These are phyloP conservation scores for Prionailurus bengalensis DNA, from an alignment of 2,113 vertebrate species.

Conservation along the genomic window DNA sequence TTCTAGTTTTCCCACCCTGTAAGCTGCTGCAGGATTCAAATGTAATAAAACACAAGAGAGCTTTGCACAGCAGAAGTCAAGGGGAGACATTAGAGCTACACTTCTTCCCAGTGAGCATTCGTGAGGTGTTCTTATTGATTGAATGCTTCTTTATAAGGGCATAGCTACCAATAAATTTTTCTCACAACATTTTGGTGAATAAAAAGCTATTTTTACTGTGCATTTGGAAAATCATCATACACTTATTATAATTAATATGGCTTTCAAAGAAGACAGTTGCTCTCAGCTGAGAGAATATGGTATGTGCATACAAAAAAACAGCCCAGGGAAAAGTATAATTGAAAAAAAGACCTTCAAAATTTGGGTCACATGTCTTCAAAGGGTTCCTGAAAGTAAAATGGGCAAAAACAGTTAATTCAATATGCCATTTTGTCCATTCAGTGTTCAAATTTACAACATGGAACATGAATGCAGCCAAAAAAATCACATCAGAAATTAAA, in stretches of 20 bases:
- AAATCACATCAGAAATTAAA: background rate
- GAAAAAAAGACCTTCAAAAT: background rate
- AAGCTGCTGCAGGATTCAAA: background rate
- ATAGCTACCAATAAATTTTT: background rate
- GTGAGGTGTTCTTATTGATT: background rate
- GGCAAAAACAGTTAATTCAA: constrained; percentile 8
- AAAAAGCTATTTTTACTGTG: background rate
- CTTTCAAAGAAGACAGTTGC: background rate
- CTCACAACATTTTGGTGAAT: background rate
- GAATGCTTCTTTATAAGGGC: background rate
- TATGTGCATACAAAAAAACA: background rate
- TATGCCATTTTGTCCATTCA: background rate
- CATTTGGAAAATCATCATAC: background rate
- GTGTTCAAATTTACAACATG: background rate
- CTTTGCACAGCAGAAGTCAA: background rate
- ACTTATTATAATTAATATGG: background rate
- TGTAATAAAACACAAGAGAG: background rate
- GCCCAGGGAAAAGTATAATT: background rate
- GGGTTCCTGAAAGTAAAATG: background rate
- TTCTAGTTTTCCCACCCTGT: background rate
- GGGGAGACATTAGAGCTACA: background rate
- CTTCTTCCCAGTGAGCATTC: background rate
- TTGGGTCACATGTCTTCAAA: constrained; percentile 29
- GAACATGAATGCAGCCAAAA: background rate
- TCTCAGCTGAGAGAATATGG: background rate